These are phyloP conservation scores for Triops cancriformis DNA, from an alignment of 1,140 invertebrate species.

Conservation along the genomic window DNA sequence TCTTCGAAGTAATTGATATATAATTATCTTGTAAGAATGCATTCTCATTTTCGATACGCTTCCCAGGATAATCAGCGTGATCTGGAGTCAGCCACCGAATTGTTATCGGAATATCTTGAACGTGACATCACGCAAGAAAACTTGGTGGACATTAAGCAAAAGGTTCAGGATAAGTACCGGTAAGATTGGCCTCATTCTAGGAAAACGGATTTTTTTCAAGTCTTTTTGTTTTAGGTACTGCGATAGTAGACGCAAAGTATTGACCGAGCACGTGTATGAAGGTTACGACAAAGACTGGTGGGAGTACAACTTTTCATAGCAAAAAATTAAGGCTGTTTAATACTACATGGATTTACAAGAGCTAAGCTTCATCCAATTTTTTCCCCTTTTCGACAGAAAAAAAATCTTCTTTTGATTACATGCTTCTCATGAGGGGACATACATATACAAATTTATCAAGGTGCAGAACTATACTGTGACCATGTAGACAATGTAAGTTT, in stretches of 20 bases:
- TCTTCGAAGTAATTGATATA: conserved; percentile 67
- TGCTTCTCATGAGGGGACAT: background rate
- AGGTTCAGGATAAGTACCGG: conserved; percentile 99
- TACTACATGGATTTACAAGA: background rate
- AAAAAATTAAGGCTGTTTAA: background rate
- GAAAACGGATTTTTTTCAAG: background rate
- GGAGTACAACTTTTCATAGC: conserved; percentile 59
- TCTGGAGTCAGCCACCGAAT: conserved; percentile 93
- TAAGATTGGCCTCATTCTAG: conserved; percentile 39
- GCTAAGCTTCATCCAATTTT: background rate
- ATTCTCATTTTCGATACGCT: conserved; percentile 10
- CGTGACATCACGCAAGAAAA: conserved; percentile 96
- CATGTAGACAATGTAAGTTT: conserved; percentile 10
- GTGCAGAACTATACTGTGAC: background rate
- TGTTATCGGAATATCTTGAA: conserved; percentile 93
- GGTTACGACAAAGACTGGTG: conserved; percentile 98
- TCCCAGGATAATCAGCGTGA: conserved; percentile 89
- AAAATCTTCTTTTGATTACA: conserved; percentile 11
- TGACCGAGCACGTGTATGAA: conserved; percentile 94
- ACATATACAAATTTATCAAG: background rate
- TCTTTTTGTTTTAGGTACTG: conserved; percentile 67
- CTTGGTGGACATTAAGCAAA: conserved; percentile 95
- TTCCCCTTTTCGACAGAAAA: background rate
- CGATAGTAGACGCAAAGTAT: conserved; percentile 85
- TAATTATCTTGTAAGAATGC: background rate